Evolutionary conservation across 2,888 invertebrate genomes (phyloP), one percentile per base, ranked within the genome.

Genomic region (Eupithecia dodoneata): DNA sequence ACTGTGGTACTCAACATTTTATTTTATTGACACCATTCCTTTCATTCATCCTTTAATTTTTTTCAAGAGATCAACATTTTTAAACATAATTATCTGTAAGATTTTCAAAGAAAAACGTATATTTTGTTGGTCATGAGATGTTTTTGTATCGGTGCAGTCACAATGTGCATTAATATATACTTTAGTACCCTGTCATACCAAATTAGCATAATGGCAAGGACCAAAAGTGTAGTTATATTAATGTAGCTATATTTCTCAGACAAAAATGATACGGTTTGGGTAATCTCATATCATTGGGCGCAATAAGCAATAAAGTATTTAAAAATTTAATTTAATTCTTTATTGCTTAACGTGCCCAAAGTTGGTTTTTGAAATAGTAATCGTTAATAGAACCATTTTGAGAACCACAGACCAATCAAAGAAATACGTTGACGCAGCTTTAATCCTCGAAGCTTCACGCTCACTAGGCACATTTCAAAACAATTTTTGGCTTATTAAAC

Each of bases 401-500:
- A 89, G 88, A 84, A 82, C 66, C 90, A 73, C 76, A 52, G 63
- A 45, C 72, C 59, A 76, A 81, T 79, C 83, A 84, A 86, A 87
- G 76, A 67, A 76, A 78, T 87, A 86, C 87, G 88, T 89, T 89
- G 87, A 87, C 87, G 88, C 83, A 86, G 80, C 83, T 76, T 78
- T 94, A 94, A 94, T 93, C 94, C 92, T 85, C 81, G 84, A 90
- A 91, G 90, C 89, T 94, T 95, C 91, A 95, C 94, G 95, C 92
- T 93, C 87, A 87, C 88, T 86, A 92, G 90, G 80, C 94, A 90
- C 89, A 81, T 86, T 90, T 93, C 93, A 94, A 94, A 94, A 95
- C 94, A 95, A 94, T 94, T 94, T 94, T 88, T 90, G 89, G 91
- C 91, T 89, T 94, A 94, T 94, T 94, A 93, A 93, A 93, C 89